phyloP scores from a whole-genome alignment of 1,140 invertebrate genomes.

The Drosophila willistoni region DNA sequence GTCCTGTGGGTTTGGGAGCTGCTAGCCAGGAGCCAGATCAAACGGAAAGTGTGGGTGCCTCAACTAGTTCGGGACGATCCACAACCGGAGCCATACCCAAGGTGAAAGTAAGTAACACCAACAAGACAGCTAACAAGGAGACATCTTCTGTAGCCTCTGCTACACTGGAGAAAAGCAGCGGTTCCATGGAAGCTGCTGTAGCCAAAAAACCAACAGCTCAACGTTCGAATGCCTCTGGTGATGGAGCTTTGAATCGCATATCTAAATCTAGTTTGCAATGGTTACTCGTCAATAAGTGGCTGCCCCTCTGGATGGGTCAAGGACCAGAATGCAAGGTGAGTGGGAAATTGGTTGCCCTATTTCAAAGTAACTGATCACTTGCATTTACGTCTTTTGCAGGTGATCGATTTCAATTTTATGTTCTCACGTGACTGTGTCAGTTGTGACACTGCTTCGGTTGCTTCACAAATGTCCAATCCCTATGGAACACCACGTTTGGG shows the following conservation, averaged over 20 bases:
- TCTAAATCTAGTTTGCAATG: conserved; percentile 85
- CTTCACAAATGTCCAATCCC: conserved; percentile 72
- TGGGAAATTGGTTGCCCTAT: not conserved
- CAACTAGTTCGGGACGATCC: conserved; percentile 31
- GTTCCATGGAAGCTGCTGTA: conserved; percentile 36
- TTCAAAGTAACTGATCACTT: not conserved
- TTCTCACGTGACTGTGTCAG: conserved; percentile 81
- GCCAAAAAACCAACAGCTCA: conserved; percentile 58
- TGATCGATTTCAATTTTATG: conserved; percentile 85
- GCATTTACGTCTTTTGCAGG: conserved; percentile 29
- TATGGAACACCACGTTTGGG: conserved; percentile 75
- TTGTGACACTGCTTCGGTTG: conserved; percentile 71
- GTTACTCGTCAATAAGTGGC: conserved; percentile 85
- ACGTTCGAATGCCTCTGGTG: conserved; percentile 36
- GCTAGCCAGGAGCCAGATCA: conserved; percentile 35
- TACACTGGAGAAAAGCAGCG: conserved; percentile 27
- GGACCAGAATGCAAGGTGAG: conserved; percentile 84
- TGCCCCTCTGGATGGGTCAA: conserved; percentile 85
- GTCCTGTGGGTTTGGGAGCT: conserved; percentile 37
- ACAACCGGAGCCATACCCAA: conserved; percentile 78
- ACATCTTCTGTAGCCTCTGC: conserved; percentile 10
- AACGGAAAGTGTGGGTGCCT: conserved; percentile 31
- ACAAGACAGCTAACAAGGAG: conserved; percentile 51
- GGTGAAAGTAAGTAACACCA: conserved; percentile 50
- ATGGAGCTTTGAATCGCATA: conserved; percentile 83